Percentiles rank a stretch among this genome's conserved stretches.
Conservation (phyloP, 2,888 invertebrate species). For the Parelbella ahira region DNA sequence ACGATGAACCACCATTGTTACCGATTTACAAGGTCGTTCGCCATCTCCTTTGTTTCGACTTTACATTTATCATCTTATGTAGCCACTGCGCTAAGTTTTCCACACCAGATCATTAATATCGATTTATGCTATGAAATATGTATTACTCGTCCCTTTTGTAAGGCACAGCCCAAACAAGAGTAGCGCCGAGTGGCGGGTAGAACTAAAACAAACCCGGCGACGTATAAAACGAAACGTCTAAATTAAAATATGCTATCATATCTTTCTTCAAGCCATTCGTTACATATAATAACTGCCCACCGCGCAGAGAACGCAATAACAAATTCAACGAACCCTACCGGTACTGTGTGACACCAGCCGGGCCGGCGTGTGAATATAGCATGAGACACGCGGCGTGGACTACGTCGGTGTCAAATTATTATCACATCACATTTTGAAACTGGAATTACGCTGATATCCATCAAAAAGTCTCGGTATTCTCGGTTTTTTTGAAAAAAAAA, state of each 20-base stretch:
- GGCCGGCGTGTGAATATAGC: conserved; percentile 76
- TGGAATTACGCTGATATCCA: conserved; percentile 53
- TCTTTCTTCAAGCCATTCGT: conserved; percentile 51
- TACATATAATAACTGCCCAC: conserved; percentile 55
- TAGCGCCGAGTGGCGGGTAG: too few relatives aligned
- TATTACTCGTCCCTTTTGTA: conserved; percentile 7
- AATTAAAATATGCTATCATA: conserved; percentile 61
- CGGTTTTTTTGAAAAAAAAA: conserved; percentile 45
- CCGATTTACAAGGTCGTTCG: conserved; percentile 56
- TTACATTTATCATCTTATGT: conserved; percentile 26
- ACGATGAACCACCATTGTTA: conserved; percentile 60
- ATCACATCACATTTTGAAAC: conserved; percentile 61
- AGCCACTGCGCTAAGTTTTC: conserved; percentile 4
- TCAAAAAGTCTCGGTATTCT: conserved; percentile 46
- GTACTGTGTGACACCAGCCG: conserved; percentile 71
- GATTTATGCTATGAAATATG: conserved; percentile 23
- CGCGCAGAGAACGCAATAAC: conserved; percentile 77
- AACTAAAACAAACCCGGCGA: conserved; percentile 29
- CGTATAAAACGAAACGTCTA: conserved; percentile 49
- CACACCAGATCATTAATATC: conserved; percentile 23
- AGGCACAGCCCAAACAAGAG: conserved; percentile 26
- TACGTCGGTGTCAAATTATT: conserved; percentile 65
- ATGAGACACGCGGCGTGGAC: conserved; percentile 59
- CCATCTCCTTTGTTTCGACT: conserved; percentile 43
- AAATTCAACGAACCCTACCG: conserved; percentile 80